These are phyloP conservation scores for Luscinia luscinia DNA, from an alignment of 2,797 vertebrate species.

Conservation along the genomic window DNA sequence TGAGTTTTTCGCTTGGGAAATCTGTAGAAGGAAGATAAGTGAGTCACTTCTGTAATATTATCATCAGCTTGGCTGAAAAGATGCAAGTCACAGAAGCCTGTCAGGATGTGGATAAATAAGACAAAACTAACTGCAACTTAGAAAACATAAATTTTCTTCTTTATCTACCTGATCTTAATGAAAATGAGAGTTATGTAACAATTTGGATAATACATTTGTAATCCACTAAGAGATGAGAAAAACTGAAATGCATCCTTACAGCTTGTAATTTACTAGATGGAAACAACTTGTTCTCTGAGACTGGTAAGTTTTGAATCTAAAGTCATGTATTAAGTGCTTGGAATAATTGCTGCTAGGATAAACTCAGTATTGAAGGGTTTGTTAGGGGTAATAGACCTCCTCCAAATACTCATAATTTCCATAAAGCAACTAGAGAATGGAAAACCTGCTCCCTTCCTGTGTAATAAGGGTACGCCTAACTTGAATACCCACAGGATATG, in stretches of 20 bases:
- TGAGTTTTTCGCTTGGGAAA: background rate
- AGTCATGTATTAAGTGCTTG: background rate
- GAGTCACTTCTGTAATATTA: background rate
- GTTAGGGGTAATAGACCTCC: background rate
- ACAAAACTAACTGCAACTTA: background rate
- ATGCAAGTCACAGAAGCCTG: background rate
- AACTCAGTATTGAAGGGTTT: background rate
- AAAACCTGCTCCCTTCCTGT: background rate
- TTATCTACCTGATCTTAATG: background rate
- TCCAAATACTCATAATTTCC: background rate
- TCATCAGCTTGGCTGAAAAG: background rate
- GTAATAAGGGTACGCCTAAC: accelerated
- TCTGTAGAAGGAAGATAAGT: background rate
- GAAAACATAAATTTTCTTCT: background rate
- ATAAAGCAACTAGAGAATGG: background rate
- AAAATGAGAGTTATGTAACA: background rate
- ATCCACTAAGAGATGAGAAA: background rate
- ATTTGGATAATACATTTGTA: background rate
- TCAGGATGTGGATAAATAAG: background rate
- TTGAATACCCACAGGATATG: background rate
- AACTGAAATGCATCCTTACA: background rate
- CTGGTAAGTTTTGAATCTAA: background rate
- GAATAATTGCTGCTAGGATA: background rate
- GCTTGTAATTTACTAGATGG: background rate
- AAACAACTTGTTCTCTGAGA: background rate